Base-by-base conservation (phyloP, 1,140 invertebrate genomes). In the Drosophila nikananu region DNA sequence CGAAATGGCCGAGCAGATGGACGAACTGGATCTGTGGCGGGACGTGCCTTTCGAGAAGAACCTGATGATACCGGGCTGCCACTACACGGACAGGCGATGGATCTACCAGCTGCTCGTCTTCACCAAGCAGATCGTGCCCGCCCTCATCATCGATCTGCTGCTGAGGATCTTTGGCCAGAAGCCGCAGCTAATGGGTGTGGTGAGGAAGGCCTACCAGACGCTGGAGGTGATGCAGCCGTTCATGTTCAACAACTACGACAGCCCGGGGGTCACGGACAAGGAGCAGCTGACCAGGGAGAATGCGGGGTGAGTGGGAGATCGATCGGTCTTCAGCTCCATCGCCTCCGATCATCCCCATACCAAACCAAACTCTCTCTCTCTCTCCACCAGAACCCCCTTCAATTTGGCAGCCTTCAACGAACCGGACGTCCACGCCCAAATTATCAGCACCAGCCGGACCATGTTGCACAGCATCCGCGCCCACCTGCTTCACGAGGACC, bases 201-300 rank as follows among this genome's bases (percentile, higher is more conserved):
- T 75, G 17, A 71, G 91, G 1, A 92, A 82, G 58, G 37, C 54
- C 41, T 92, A 80, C 35, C 73, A 65, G 8, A 90, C 91, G 7
- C 72, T 92, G 13, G 80, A 91, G 54, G 91, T 92, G 12, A 83
- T 92, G 89, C 54, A 90, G 25, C 91, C 91, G 3, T 92, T 92
- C n/a, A 61, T 92, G 77, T 86, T 91, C 44, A 92, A 92, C 55
- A 84, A 80, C 23, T 91, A 81, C 30, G 70, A 77, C 3, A 91
- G 91, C 65, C 52, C 77, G 1, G 91, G 91, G 0, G n/a, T 61
- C 3, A 82, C 82, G 0, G 39, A 82, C 10, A 23, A 52, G 2
- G 13, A 79, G 12, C 13, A 30, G 17, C 8, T 90, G 5, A 13
- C 66, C 12, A 7, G 51, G 5, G 10, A 35, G 9, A 65, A 46